These are phyloP conservation scores for Coenonympha glycerion DNA, from an alignment of 2,888 invertebrate genomes.

Conservation along the genomic window DNA sequence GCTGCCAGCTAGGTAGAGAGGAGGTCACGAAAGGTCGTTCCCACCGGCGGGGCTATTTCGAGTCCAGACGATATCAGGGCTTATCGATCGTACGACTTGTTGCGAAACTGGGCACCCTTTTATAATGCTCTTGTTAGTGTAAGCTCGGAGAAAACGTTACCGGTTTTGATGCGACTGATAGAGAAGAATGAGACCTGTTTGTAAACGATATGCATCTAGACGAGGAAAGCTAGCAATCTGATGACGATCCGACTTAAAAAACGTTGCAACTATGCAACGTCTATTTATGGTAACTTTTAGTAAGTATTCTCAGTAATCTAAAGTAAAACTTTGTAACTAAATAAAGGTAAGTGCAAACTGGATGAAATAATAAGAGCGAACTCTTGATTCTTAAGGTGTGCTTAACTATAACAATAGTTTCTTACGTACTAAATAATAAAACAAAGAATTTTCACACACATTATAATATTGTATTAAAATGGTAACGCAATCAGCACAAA, in stretches of 20 bases:
- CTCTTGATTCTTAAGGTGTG: background rate
- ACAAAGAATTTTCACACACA: background rate
- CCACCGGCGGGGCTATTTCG: constrained; percentile 27
- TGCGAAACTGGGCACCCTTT: constrained; percentile 12
- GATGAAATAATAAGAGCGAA: no score
- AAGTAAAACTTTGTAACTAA: background rate
- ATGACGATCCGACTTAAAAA: background rate
- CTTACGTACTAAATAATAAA: background rate
- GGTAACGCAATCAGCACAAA: background rate
- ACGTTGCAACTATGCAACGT: background rate
- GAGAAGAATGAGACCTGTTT: constrained; percentile 1
- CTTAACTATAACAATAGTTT: background rate
- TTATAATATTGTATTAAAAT: background rate
- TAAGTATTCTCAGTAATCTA: background rate
- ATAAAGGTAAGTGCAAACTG: background rate
- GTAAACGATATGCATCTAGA: constrained; percentile 1
- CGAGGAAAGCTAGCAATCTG: background rate
- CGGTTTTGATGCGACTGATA: constrained; percentile 5
- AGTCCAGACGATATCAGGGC: constrained; percentile 28
- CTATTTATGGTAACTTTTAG: background rate
- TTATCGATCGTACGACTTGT: constrained; percentile 29
- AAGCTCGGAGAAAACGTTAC: constrained; percentile 1
- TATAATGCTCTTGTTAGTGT: background rate
- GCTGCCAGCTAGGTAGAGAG: background rate
- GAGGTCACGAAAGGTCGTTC: constrained; percentile 23